A percentile compares a stretch with the other conserved stretches of the same genome.
Evolutionary conservation across 2,888 invertebrate species (phyloP).

Genomic region (Nemurella pictetii): DNA sequence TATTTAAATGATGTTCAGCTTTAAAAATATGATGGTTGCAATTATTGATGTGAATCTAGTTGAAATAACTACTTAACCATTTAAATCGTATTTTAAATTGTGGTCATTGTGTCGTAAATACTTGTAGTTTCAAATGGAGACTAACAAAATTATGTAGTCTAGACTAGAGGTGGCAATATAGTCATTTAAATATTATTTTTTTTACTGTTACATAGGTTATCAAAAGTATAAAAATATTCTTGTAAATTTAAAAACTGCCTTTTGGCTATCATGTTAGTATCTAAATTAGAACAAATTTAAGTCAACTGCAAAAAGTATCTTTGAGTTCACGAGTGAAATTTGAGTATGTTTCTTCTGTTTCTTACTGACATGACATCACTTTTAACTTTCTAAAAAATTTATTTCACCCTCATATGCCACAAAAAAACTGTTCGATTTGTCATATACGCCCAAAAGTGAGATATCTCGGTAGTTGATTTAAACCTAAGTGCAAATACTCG

Average conservation of each 20-base stretch:
- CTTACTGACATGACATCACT: too few species aligned
- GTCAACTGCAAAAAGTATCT: background rate
- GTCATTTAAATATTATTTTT: conserved; percentile 8
- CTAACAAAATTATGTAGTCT: background rate
- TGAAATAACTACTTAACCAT: background rate
- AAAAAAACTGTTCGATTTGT: too few species aligned
- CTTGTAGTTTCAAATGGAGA: background rate
- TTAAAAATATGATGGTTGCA: conserved; percentile 9
- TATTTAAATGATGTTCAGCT: conserved; percentile 5
- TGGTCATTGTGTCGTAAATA: too few species aligned
- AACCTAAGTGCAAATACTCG: too few species aligned
- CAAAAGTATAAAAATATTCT: background rate
- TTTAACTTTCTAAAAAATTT: too few species aligned
- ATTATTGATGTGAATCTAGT: background rate
- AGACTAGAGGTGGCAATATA: background rate
- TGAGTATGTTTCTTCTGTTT: background rate
- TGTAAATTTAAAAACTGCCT: background rate
- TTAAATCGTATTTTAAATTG: background rate
- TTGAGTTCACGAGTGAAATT: background rate
- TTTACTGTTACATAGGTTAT: conserved; percentile 5
- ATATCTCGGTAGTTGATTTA: too few species aligned
- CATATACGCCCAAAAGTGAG: too few species aligned
- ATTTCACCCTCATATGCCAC: too few species aligned
- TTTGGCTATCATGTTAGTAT: background rate
- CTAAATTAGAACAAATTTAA: background rate